Conservation (phyloP, 2,888 invertebrate species). For the Drosophila crucigera region DNA sequence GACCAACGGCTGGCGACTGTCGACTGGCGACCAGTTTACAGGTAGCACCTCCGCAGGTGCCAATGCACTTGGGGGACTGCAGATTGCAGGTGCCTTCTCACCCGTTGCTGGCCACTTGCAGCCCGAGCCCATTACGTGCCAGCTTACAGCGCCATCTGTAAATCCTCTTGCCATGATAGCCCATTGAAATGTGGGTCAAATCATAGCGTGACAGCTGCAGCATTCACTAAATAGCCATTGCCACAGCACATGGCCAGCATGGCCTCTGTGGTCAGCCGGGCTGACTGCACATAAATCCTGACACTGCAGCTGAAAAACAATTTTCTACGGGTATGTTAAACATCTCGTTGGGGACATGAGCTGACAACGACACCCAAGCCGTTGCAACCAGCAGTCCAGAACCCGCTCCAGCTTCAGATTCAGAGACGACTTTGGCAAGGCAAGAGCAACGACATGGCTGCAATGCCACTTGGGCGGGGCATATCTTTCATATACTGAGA, state of each 20-base stretch:
- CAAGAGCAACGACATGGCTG: conserved; percentile 40
- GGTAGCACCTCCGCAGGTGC: conserved; percentile 53
- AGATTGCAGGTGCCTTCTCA: conserved; percentile 30
- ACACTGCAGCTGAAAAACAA: conserved; percentile 77
- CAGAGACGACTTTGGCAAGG: conserved; percentile 48
- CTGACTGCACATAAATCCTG: conserved; percentile 72
- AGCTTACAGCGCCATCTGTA: conserved; percentile 62
- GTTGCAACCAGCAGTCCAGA: conserved; percentile 7
- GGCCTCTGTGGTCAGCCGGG: conserved; percentile 8
- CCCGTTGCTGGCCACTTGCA: conserved; percentile 27
- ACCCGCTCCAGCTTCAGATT: conserved; percentile 38
- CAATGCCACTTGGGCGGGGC: conserved; percentile 31
- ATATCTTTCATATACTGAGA: conserved; percentile 44
- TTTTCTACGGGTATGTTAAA: conserved; percentile 79
- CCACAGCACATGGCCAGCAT: conserved; percentile 15
- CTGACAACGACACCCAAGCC: conserved; percentile 63
- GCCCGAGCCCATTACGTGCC: conserved; percentile 68
- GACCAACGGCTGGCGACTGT: conserved; percentile 36
- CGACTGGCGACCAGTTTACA: conserved; percentile 53
- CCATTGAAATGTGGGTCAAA: conserved; percentile 69
- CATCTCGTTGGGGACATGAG: conserved; percentile 70
- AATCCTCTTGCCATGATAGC: conserved; percentile 41
- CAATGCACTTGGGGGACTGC: conserved; percentile 26
- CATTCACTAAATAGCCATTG: conserved; percentile 73
- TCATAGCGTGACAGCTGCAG: conserved; percentile 63